These are phyloP conservation scores for Ctenodactylus gundi DNA, from an alignment of 2,113 vertebrate species.

Conservation along the genomic window DNA sequence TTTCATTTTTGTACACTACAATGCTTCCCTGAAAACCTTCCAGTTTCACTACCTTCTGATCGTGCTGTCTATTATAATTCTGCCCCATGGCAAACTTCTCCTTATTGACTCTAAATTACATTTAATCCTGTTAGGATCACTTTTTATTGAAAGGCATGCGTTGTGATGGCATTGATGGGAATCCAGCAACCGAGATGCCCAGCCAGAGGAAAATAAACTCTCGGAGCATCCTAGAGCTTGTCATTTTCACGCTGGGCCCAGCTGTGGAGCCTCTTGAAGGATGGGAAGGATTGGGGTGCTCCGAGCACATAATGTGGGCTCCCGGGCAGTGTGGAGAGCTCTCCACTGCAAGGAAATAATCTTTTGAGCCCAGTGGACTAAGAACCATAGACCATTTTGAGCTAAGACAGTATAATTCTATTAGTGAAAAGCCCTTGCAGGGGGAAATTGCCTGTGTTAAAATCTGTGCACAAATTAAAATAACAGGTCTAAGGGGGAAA, in stretches of 20 bases:
- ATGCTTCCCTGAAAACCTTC: slow-evolving; percentile 61
- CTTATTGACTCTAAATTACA: slow-evolving; percentile 77
- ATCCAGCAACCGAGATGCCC: slow-evolving; percentile 38
- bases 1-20: slow-evolving; percentile 75
- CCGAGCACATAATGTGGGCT: slow-evolving; percentile 34
- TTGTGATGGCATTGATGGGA: slow-evolving; percentile 66
- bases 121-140: slow-evolving; percentile 78
- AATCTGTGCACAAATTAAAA: slow-evolving; percentile 76
- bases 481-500: slow-evolving; percentile 63
- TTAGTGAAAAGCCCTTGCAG: slow-evolving; percentile 67
- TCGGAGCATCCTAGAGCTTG: slow-evolving; percentile 58
- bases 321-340: not conserved
- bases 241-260: slow-evolving; percentile 71
- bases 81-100: slow-evolving; percentile 69
- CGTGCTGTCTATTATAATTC: slow-evolving; percentile 68
- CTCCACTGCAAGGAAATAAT: slow-evolving; percentile 24
- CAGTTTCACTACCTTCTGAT: slow-evolving; percentile 68
- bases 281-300: slow-evolving; percentile 47
- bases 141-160: slow-evolving; percentile 70
- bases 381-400: slow-evolving; percentile 65
- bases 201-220: slow-evolving; percentile 57
- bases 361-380: slow-evolving; percentile 60
- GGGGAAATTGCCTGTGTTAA: slow-evolving; percentile 71
- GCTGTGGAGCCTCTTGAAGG: slow-evolving; percentile 55
- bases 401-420: slow-evolving; percentile 70